Evolutionary conservation across 2,888 invertebrate genomes (phyloP), one percentile per base, ranked within the genome.

Genomic region (Diarsia brunnea): DNA sequence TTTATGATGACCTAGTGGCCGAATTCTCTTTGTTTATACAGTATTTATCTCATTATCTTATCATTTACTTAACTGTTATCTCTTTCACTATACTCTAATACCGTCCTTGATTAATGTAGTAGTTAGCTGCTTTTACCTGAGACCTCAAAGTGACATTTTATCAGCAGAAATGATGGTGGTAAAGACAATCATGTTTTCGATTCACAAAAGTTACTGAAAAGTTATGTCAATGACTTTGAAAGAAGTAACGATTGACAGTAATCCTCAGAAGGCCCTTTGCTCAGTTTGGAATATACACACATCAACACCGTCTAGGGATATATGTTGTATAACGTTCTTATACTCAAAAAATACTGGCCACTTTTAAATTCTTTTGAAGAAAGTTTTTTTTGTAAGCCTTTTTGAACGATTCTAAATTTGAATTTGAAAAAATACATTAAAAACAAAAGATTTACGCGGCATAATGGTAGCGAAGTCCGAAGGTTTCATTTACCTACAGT

Each of bases 1-100:
- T 81, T 43, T 4, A 79, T 43, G 63, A 21, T 65, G 80, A 73
- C 84, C 73, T 47, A 84, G 31, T 84, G 38, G 65, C 73, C 80
- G 43, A 60, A 60, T 69, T 84, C 2, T 47, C 24, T 47, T 55
- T 63, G 47, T 79, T 78, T 83, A 24, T 24, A 58, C 12, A 68
- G 47, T 53, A 47, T 31, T 83, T 78, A 27, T 24, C 24, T 55
- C 55, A 55, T 58, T 47, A 83, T 84, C 64, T 79, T 84, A 72
- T 81, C 8, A 65, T 84, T 77, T 77, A 66, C 61, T 64, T 51
- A 31, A 55, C 47, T 67, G 68, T 77, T 67, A 77, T 79, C 78
- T 75, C 21, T 43, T 81, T 58, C 21, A 49, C 24, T 31, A 45
- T 43, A 53, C 19, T 82, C 31, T 38, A 38, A 38, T 38, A 38